A percentile compares a stretch with the other conserved stretches of the same genome.
These are phyloP conservation scores for Salminus brasiliensis DNA, from an alignment of 2,113 vertebrate species.

Conservation along the genomic window DNA sequence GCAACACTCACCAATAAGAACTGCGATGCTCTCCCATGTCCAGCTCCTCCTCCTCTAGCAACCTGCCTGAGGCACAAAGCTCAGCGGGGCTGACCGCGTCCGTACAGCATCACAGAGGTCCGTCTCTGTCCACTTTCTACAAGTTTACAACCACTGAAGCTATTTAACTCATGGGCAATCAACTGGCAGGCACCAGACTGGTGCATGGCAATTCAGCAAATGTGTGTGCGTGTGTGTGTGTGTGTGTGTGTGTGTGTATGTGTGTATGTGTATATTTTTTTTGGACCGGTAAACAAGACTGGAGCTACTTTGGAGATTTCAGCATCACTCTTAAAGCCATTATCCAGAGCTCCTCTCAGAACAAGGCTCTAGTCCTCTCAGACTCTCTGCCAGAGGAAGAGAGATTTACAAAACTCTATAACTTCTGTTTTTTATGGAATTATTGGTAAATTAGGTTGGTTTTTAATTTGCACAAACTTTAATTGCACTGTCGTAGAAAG, in stretches of 20 bases:
- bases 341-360: constrained; percentile 5
- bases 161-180: constrained; percentile 31
- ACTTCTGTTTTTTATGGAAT: constrained; percentile 30
- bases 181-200: constrained; percentile 9
- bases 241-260: constrained; percentile 16
- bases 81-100: not conserved
- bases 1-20: not conserved
- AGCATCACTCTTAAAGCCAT: constrained; percentile 31
- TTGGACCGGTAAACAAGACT: not conserved
- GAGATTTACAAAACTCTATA: constrained; percentile 22
- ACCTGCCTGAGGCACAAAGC: constrained; percentile 16
- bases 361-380: not conserved
- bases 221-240: constrained; percentile 14
- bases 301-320: constrained; percentile 12
- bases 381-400: not conserved
- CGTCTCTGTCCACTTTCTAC: constrained; percentile 28
- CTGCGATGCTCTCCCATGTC: constrained; percentile 3
- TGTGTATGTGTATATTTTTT: too few relatives aligned
- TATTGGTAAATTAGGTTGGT: constrained; percentile 38
- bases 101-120: constrained; percentile 16
- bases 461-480: constrained; percentile 70
- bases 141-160: constrained; percentile 49
- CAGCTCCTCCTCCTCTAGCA: constrained; percentile 22
- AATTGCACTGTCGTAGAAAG: constrained; percentile 71
- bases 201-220: not conserved